Evolutionary conservation across 2,888 invertebrate genomes (phyloP).

Genomic region (Scaptomyza cyrtandrae): DNA sequence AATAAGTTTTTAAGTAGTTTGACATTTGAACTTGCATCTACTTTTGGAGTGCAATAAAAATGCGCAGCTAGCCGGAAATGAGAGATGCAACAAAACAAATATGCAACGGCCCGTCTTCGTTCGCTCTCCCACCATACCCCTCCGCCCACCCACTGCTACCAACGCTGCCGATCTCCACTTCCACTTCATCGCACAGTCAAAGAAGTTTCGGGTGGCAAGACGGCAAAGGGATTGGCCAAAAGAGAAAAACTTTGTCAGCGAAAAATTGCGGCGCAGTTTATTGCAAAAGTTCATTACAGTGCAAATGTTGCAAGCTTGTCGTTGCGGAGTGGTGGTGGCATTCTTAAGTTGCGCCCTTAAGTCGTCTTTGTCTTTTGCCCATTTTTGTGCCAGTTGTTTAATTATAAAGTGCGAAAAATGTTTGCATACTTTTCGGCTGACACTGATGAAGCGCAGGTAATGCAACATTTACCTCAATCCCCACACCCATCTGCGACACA

Average conservation of each 20-base stretch:
- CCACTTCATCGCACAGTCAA: slow-evolving; percentile 9
- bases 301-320: slow-evolving; percentile 72
- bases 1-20: slow-evolving; percentile 80
- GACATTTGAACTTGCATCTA: slow-evolving; percentile 78
- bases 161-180: background rate
- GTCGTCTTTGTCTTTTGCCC: slow-evolving; percentile 62
- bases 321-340: background rate
- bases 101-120: slow-evolving; percentile 48
- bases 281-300: slow-evolving; percentile 80
- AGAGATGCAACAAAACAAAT: slow-evolving; percentile 74
- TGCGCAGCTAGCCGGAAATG: slow-evolving; percentile 78
- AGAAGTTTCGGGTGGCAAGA: slow-evolving; percentile 6
- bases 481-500: background rate
- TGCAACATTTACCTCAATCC: slow-evolving; percentile 34
- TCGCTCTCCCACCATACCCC: background rate
- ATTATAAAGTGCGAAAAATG: slow-evolving; percentile 80
- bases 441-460: slow-evolving; percentile 78
- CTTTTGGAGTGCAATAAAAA: slow-evolving; percentile 75
- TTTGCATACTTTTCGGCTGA: slow-evolving; percentile 76
- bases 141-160: no score
- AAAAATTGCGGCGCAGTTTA: slow-evolving; percentile 79
- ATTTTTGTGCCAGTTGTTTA: slow-evolving; percentile 67
- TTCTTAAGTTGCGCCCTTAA: slow-evolving; percentile 38
- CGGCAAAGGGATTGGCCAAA: slow-evolving; percentile 10
- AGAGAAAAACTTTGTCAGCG: slow-evolving; percentile 73